Conservation (phyloP, 2,113 vertebrate species). For the Hucho hucho region DNA sequence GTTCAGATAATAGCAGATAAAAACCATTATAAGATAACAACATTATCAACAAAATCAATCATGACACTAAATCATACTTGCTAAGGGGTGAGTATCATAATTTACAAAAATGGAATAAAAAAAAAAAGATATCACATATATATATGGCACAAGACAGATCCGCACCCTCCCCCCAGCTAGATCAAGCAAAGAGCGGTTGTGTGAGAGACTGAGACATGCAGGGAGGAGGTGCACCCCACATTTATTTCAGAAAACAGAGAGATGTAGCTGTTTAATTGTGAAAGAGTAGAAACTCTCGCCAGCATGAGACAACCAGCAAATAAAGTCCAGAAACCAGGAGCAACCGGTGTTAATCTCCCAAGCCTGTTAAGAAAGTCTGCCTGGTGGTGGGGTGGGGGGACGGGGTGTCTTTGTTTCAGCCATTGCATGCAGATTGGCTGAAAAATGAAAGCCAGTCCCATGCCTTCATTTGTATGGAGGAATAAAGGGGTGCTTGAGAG, state of each 20-base stretch:
- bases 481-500: slow-evolving; percentile 66
- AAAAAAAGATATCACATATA: background rate
- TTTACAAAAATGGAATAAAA: too few species aligned
- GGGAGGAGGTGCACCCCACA: slow-evolving; percentile 56
- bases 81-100: background rate
- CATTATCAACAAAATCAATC: background rate
- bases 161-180: slow-evolving; percentile 28
- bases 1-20: background rate
- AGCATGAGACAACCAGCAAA: slow-evolving; percentile 61
- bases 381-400: slow-evolving; percentile 53
- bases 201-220: slow-evolving; percentile 47
- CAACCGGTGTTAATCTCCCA: slow-evolving; percentile 79
- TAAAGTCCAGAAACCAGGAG: slow-evolving; percentile 68
- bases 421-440: slow-evolving; percentile 73
- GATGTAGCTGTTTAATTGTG: slow-evolving; percentile 71
- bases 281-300: slow-evolving; percentile 68
- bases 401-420: slow-evolving; percentile 73
- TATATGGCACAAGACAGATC: background rate
- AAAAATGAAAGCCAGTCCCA: slow-evolving; percentile 69
- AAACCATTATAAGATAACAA: background rate
- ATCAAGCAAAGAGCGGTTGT: slow-evolving; percentile 21
- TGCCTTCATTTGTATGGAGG: slow-evolving; percentile 76
- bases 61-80: background rate
- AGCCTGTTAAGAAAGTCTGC: slow-evolving; percentile 75
- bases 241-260: slow-evolving; percentile 55